Evolutionary conservation across 2,888 invertebrate genomes (phyloP), one percentile per base, ranked within the genome.

Genomic region (Diarsia brunnea): DNA sequence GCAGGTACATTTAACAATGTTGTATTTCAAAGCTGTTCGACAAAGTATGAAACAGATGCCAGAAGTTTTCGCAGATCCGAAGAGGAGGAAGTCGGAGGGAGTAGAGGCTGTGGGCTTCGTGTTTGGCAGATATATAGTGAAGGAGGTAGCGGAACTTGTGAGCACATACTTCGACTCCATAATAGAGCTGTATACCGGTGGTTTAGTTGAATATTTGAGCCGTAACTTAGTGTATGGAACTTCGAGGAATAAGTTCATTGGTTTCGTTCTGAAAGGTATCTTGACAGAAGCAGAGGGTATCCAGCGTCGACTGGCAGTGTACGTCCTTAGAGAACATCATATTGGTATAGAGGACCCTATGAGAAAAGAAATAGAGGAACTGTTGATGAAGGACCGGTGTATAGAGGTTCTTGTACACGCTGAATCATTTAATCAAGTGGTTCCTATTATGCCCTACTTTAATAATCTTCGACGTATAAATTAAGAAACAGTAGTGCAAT

Each of bases 11-110:
- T 78, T 93, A 27, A 93, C 89, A 0, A 93, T 93, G 90, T 79
- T 93, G 45, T 95, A 91, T 79, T 92, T 82, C 66, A 93, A 92
- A 78, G 84, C 93, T 4, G 84, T 94, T 19, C 88, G 90, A 58
- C 88, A 92, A 51, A 84, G 89, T 38, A 73, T 90, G 4, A 88
- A 89, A 80, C 83, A 90, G 19, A 85, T 85, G 43, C 89, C 92
- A 4, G 88, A 87, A 67, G 65, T 92, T 27, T 93, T 93, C 61
- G 79, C 86, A 7, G 86, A 90, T 69, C 72, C 81, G n/a, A 81
- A 72, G 53, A 86, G 78, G 19, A 90, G 84, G 74, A 67, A 69
- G 43, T 83, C 85, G 0, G 89, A 93, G 63, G 92, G 89, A 5
- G 84, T 89, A 7, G 84, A 89, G 24, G 73, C 90, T 3, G 91